Evolutionary conservation across 2,113 vertebrate species (phyloP), one percentile per base, ranked within the genome.

Genomic region (Oncorhynchus gorbuscha): DNA sequence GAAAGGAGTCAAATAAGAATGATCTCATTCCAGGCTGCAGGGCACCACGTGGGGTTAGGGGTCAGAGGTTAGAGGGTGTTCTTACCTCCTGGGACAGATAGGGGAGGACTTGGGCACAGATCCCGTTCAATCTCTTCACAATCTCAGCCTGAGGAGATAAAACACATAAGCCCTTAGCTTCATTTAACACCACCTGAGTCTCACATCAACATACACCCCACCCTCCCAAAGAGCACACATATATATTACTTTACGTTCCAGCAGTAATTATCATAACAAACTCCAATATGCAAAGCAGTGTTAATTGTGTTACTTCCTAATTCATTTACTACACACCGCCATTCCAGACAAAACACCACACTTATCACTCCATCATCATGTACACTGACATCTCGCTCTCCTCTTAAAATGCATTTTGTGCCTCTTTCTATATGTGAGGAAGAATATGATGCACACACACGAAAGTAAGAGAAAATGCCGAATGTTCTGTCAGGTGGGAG

Each of bases 21-120:
- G 86, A 88, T 86, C 85, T 89, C 88, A 89, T 88, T 85, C 83
- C 81, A 74, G 82, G 80, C 87, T 81, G 83, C 9, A 66, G 26
- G 64, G 64, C 64, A 4, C 24, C 64, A 14, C 13, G 9, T 5
- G 39, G 26, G 66, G 28, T 14, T 5, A 11, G 66, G 28, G 26
- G 16, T 32, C 16, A 32, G 26, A 8, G n/a, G 26, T 18, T 2
- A 22, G 45, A 26, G 66, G 3, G 51, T 32, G 68, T 3, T 51
- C 70, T 69, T 91, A 99, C 97, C 97, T 99, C 98, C 93, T 99
- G 98, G 26, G 98, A 99, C 89, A 99, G 95, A 91, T 98, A 99
- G 72, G 98, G 98, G 75, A 99, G 95, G 82, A 99, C 97, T 91
- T 99, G 98, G 12, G 97, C 98, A 18, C 98, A 99, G 84, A 99